Evolutionary conservation across 2,888 invertebrate species (phyloP), one percentile per base, ranked within the genome.

Genomic region (Allophyes oxyacanthae): DNA sequence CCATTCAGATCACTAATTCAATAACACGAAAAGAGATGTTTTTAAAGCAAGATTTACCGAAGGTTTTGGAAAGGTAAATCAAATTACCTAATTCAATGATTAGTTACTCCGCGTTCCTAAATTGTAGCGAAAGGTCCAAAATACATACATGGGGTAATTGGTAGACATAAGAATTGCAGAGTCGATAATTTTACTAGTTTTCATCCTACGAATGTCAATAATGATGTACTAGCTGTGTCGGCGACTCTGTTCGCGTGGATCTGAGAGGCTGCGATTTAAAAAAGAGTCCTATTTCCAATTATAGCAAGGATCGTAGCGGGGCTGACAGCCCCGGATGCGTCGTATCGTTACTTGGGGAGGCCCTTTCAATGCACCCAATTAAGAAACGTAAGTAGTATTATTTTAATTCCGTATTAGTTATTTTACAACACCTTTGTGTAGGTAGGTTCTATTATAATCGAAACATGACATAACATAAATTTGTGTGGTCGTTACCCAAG

Each of bases 51-150:
- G 42, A 67, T 56, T 59, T 53, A 42, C 44, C 36, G 15, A 54
- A 62, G 53, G 53, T 43, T 56, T 26, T 46, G 14, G 10, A 45
- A 43, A 52, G 48, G 43, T 48, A 38, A 70, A 72, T 67, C 36
- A 33, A 72, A 59, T 70, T 54, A 63, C 14, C 13, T 44, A 63
- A 48, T 51, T 72, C 38, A 37, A 45, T 59, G 72, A 59, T 59
- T 54, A 57, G 44, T 46, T 41, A 50, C 34, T 41, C 42, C 9
- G 40, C 48, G 38, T 25, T n/a, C n/a, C n/a, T n/a, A 57, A 49
- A 48, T 26, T 61, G 30, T 49, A 50, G 41, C 44, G 15, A 20
- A 38, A 42, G 14, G 25, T 26, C 15, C 33, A 26, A 38, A 30
- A 20, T 6, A 34, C 25, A 32, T 20, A 44, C 42, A 46, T 26